Base-by-base conservation (phyloP, 2,797 vertebrate species). In the Cossypha dichroa region DNA sequence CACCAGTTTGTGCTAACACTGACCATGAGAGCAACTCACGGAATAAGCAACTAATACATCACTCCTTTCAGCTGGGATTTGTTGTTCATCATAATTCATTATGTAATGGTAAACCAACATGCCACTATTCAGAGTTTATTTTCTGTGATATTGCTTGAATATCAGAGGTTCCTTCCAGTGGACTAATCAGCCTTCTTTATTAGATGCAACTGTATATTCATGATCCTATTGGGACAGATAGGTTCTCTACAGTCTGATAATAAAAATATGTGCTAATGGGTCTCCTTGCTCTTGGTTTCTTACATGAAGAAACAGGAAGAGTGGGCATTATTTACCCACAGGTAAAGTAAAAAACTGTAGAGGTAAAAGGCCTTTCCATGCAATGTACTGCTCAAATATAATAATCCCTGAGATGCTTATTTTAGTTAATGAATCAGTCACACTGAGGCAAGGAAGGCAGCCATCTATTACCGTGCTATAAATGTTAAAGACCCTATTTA, bases 381-480 rank as follows among this genome's bases (percentile, higher is more conserved):
- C 72, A 97, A 94, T 96, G 95, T 95, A 92, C 87, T 13, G 45
- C 82, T 96, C 95, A 95, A 97, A 97, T 91, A 77, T 91, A 97
- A 96, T 96, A 96, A 96, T 95, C 92, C 89, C 85, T 79, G 92
- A 80, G 78, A 96, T 93, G 91, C 93, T 98, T 98, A 96, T 97
- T 98, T 98, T 96, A 95, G 95, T 93, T 96, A 98, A 97, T 97
- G 96, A 97, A 97, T 97, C 97, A 96, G 85, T 94, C 79, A 92
- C 76, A 74, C 15, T 15, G 75, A 97, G 91, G 91, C 92, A 94
- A 96, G 93, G 67, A 90, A 97, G 85, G 52, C 64, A 94, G 55
- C 15, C 82, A 86, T 96, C 79, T 94, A 94, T 97, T 96, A 96
- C 93, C 4, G 2, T 83, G 85, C 88, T 93, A 95, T 92, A 95